Evolutionary conservation across 2,888 invertebrate species (phyloP), one percentile per base, ranked within the genome.

Genomic region (Linnaemya tessellans): DNA sequence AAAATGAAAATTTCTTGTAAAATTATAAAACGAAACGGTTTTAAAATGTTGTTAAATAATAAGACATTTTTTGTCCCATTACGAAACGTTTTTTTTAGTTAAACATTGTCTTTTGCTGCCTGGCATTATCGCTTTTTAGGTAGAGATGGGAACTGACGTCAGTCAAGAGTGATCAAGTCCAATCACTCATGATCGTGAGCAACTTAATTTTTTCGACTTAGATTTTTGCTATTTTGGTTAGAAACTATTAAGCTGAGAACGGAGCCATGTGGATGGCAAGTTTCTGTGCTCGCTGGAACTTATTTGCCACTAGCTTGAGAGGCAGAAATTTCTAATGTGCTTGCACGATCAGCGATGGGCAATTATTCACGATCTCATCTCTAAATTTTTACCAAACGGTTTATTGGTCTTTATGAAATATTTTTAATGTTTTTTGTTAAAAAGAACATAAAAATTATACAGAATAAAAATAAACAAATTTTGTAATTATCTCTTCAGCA

Each of bases 401-500:
- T 84, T 79, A 81, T 78, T 46, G 46, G 71, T 68, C 67, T 79
- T 77, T 71, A 77, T 58, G 67, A 68, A 49, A 65, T 60, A 35
- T 43, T 75, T 84, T 84, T 80, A 70, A 74, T 73, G 78, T 20
- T 20, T 68, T 73, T 67, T 73, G 43, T 80, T 60, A 20, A 58
- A 51, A 41, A 22, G 20, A 54, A 68, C 58, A 13, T 51, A 70
- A 60, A 49, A 70, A 62, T 70, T 43, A 25, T 67, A 67, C 67
- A 30, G n/a, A 30, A 30, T 30, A 30, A 15, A 41, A 62, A 38
- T 10, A 80, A 30, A 79, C 25, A 64, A 15, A 20, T 4, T 64
- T 80, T 80, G n/a, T 65, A 38, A 80, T 73, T 80, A 62, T 60
- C 1, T 25, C n/a, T 58, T 3, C n/a, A 43, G 25, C 56, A 25